These are phyloP conservation scores for Phyllostomus hastatus DNA, from an alignment of 2,113 vertebrate genomes.

Conservation along the genomic window DNA sequence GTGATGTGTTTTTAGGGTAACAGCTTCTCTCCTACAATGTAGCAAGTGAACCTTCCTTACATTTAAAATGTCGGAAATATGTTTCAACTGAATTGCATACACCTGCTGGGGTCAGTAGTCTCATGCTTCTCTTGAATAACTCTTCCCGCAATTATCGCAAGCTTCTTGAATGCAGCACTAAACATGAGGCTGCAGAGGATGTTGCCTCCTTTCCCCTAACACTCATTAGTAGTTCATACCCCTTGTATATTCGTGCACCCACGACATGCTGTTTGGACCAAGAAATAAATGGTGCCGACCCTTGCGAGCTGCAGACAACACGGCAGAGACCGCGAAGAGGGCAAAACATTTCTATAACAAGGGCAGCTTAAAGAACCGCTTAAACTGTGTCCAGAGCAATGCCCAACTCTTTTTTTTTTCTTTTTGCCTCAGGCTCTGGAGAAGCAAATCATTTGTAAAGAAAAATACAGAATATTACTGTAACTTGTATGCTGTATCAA, in stretches of 20 bases:
- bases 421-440: neutral
- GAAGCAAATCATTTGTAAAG: neutral
- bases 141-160: rapidly evolving
- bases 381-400: neutral
- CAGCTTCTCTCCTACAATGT: neutral
- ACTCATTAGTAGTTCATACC: neutral
- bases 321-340: neutral
- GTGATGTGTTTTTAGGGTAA: neutral
- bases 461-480: neutral
- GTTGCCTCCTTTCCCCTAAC: neutral
- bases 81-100: neutral
- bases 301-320: neutral
- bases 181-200: neutral
- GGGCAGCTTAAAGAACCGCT: neutral
- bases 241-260: neutral
- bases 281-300: neutral
- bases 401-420: neutral
- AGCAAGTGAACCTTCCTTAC: neutral
- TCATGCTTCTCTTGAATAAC: neutral
- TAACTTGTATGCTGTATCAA: neutral
- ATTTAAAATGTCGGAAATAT: neutral
- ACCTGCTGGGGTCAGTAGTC: neutral
- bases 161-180: neutral
- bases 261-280: neutral
- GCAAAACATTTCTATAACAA: neutral